Percentiles rank a stretch among this genome's conserved stretches.
Evolutionary conservation across 2,888 invertebrate genomes (phyloP).

Genomic region (Sepioteuthis lessoniana): DNA sequence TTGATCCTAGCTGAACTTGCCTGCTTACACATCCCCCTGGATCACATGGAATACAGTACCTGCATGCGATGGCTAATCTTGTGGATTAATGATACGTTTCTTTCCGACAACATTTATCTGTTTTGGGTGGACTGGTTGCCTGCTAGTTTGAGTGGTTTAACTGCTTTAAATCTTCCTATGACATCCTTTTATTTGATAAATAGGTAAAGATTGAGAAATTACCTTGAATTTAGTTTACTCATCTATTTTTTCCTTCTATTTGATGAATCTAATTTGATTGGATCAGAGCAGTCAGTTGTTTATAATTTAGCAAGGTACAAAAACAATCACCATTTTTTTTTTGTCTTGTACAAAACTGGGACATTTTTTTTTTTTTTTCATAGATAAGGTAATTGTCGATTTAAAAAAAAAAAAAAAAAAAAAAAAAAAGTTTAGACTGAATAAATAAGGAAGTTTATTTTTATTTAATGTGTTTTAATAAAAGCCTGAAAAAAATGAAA

Average conservation of each 20-base stretch:
- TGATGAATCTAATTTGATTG: background rate
- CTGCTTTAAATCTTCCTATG: background rate
- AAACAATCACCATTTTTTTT: too few relatives aligned
- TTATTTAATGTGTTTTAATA: too few relatives aligned
- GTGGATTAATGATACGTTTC: background rate
- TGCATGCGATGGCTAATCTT: background rate
- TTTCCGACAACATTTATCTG: background rate
- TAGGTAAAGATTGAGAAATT: background rate
- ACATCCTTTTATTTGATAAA: background rate
- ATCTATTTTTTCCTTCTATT: too few relatives aligned
- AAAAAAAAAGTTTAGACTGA: too few relatives aligned
- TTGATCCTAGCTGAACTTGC: background rate
- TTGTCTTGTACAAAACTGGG: too few relatives aligned
- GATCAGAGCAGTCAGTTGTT: background rate
- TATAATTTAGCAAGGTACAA: background rate
- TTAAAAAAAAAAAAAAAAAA: too few relatives aligned
- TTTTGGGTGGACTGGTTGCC: slow-evolving; percentile 16
- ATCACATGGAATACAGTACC: background rate
- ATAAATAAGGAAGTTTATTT: too few relatives aligned
- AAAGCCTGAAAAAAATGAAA: too few relatives aligned
- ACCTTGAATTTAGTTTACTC: background rate
- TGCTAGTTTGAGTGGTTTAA: background rate
- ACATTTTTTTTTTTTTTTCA: too few relatives aligned
- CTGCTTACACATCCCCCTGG: background rate
- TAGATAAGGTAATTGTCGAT: too few relatives aligned